Conservation (phyloP, 2,113 vertebrate species). For the Pelecanus crispus region DNA sequence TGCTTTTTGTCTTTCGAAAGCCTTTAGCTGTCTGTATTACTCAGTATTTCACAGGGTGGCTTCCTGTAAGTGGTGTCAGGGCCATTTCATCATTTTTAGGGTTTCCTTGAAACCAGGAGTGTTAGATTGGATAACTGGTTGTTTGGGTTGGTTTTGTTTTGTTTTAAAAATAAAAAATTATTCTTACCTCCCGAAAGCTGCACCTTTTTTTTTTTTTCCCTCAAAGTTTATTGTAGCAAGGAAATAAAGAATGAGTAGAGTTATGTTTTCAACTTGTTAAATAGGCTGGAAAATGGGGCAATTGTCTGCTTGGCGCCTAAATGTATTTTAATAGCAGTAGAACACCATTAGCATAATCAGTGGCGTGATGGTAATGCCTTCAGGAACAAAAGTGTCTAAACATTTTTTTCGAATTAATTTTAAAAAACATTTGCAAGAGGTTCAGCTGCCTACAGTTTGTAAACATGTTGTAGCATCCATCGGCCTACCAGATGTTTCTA, state of each 20-base stretch:
- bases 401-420: not conserved
- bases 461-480: not conserved
- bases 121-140: not conserved
- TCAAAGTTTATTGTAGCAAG: not conserved
- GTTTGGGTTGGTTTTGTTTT: not conserved
- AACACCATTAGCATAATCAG: conserved; percentile 12
- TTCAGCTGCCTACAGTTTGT: not conserved
- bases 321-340: not conserved
- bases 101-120: not conserved
- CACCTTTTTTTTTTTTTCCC: not conserved
- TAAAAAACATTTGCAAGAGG: not conserved
- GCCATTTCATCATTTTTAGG: not conserved
- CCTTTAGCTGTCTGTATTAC: not conserved
- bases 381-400: not conserved
- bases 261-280: conserved; percentile 50
- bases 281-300: conserved; percentile 59
- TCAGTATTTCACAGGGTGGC: not conserved
- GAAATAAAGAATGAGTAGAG: not conserved
- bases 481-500: not conserved
- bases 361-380: not conserved
- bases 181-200: not conserved
- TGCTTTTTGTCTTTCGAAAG: not conserved
- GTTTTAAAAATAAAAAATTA: not conserved
- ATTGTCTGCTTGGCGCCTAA: conserved; percentile 16
- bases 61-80: not conserved